Evolutionary conservation across 2,888 invertebrate species (phyloP), one percentile per base, ranked within the genome.

Genomic region (Arctia plantaginis): DNA sequence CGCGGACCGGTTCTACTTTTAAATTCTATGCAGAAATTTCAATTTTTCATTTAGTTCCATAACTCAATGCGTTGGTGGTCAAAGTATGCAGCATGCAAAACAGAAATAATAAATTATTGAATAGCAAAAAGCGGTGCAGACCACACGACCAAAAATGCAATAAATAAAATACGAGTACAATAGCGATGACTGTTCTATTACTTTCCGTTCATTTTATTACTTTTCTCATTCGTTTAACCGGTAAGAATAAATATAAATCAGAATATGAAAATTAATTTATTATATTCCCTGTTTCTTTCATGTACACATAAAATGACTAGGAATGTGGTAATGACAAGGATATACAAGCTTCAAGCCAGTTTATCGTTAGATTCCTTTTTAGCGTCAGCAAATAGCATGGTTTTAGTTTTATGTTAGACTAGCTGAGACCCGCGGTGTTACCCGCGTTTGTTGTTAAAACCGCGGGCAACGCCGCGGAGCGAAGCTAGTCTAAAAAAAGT

Each of bases 71-170:
- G 30, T 62, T 30, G 18, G 30, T 62, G 62, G 30, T 62, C 18
- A 30, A 59, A 27, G 55, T n/a, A 55, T n/a, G 23, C n/a, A 55
- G 27, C 27, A 59, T 59, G 59, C 59, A 44, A 39, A 66, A 66
- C 44, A 66, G 44, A 66, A 66, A 66, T n/a, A 66, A n/a, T 66
- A 66, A 66, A 66, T 66, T 10, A 66, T 27, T 41, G 27, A 18
- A 66, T 44, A 27, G 18, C 30, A 18, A 41, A 66, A 30, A 66
- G 44, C 20, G 20, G 27, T 27, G 27, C 27, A 66, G 30, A 30
- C 27, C 41, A 41, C 41, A 41, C 13, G 18, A 44, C 39, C 8
- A 44, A 7, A n/a, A 44, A 10, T 44, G 41, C 30, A 44, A 66
- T 66, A 66, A 66, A 66, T 30, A n/a, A 23, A 23, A 20, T 44